Base-by-base conservation (phyloP, 2,888 invertebrate genomes). In the Andrena minutula region DNA sequence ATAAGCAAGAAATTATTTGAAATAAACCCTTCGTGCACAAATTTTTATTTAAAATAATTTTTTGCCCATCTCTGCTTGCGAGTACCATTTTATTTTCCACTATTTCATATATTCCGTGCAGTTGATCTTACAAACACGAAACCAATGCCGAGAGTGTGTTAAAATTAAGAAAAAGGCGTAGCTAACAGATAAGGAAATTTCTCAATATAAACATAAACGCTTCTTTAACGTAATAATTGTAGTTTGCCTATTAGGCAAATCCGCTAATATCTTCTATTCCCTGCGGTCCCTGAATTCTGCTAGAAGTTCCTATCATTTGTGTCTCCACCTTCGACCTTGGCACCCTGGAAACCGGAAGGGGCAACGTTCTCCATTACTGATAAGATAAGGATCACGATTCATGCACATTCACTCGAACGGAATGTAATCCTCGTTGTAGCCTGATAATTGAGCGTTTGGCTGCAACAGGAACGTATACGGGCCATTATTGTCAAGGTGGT, bases 301-400 rank as follows among this genome's bases (percentile, higher is more conserved):
- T 4, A 8, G 10, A 64, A 71, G 65, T 75, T 79, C 65, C 23
- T 32, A 65, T 72, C 75, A 66, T 56, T 20, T 10, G 26, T 35
- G 28, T 64, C 26, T 63, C 61, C 65, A 47, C 65, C 68, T 70
- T 83, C 66, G 66, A 63, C 66, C 65, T 65, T 47, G 66, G 56
- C 69, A 32, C 66, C 66, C 63, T 72, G 16, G 65, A 56, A 71
- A 70, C 28, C 71, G 80, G 72, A 85, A 87, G 80, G 79, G 89
- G 82, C 74, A 78, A 64, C 84, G 68, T 82, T 75, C 86, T 76
- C 80, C 47, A 74, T 83, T 85, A 65, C 78, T 80, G 88, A 90
- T 85, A 85, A 88, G 86, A 87, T 88, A 87, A 84, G 68, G 79
- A 86, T 84, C 89, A 64, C 78, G 77, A 88, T 71, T 80, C 78